Evolutionary conservation across 2,888 invertebrate genomes (phyloP).

Genomic region (Ashinkailepas kermadecensis): DNA sequence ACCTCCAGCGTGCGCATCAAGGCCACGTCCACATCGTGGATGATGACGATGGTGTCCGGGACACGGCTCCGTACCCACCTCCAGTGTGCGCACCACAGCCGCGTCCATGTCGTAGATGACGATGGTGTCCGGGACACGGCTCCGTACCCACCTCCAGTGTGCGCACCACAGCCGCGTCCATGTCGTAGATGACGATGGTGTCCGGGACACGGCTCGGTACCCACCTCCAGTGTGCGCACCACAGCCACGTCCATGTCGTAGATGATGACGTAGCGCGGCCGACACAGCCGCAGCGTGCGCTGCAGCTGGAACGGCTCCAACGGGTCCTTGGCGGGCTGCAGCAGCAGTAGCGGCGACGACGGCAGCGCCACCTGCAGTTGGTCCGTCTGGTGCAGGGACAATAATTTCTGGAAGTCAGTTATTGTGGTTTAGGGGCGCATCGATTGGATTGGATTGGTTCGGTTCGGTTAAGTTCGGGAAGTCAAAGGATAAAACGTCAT

Average conservation of each 20-base stretch:
- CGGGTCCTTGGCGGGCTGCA: neutral
- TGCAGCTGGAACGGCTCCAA: slow-evolving; percentile 25
- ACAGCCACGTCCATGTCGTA: slow-evolving; percentile 82
- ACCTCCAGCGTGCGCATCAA: no score
- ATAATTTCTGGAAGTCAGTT: no score
- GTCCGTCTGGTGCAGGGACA: neutral
- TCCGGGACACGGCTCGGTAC: neutral
- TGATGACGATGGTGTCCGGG: no score
- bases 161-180: no score
- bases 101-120: slow-evolving; percentile 86
- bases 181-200: no score
- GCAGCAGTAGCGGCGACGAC: slow-evolving; percentile 5
- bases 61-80: slow-evolving; percentile 48
- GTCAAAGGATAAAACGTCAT: no score
- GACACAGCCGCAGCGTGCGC: slow-evolving; percentile 50
- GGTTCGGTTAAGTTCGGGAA: no score
- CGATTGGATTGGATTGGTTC: no score
- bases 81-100: slow-evolving; percentile 78
- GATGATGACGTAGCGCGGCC: slow-evolving; percentile 76
- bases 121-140: slow-evolving; percentile 27
- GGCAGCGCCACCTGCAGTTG: slow-evolving; percentile 9
- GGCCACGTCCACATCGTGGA: slow-evolving; percentile 44
- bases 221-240: slow-evolving; percentile 79
- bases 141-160: no score
- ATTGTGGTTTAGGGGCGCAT: no score